Evolutionary conservation across 2,888 invertebrate genomes (phyloP).

Genomic region (Cancer borealis): DNA sequence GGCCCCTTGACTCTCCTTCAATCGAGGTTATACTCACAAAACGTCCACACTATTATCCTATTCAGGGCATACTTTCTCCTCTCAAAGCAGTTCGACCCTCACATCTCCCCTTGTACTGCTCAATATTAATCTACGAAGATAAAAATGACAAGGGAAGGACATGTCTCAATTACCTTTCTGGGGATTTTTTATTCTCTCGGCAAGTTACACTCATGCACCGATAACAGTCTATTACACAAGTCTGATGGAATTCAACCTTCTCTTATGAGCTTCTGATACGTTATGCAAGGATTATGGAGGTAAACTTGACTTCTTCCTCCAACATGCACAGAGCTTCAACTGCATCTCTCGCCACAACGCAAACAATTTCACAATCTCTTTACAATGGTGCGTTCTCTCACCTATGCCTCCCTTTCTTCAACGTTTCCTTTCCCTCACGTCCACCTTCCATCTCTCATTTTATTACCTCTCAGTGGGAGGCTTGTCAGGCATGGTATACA

Average conservation of each 20-base stretch:
- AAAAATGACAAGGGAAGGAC: background rate
- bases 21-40: background rate
- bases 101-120: background rate
- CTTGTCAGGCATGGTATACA: too few species aligned
- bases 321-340: background rate
- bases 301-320: background rate
- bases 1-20: background rate
- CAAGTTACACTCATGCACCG: background rate
- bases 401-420: background rate
- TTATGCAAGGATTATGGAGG: background rate
- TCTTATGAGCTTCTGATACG: background rate
- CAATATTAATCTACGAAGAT: background rate
- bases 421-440: background rate
- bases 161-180: background rate
- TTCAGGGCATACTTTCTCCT: background rate
- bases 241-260: background rate
- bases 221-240: background rate
- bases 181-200: background rate
- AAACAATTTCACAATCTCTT: constrained; percentile 1
- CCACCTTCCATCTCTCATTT: background rate
- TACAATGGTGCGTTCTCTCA: background rate
- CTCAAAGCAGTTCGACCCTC: background rate
- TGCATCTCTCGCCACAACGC: background rate
- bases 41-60: background rate
- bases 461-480: too few species aligned